Percentiles rank a stretch among this genome's conserved stretches.
Evolutionary conservation across 2,113 vertebrate species (phyloP).

Genomic region (Sinosuthora webbiana): DNA sequence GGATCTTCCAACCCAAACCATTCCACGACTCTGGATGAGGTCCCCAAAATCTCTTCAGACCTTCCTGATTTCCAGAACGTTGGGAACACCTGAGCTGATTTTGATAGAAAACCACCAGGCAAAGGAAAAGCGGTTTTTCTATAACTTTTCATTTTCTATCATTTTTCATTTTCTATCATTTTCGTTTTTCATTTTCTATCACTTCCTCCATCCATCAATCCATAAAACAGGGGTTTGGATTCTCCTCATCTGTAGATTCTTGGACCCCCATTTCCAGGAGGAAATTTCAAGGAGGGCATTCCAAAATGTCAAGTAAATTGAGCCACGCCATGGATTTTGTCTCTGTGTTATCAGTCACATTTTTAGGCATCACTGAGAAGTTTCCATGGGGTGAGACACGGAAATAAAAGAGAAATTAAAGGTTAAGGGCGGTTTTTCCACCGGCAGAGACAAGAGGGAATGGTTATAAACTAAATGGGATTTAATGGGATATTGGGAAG

Average conservation of each 20-base stretch:
- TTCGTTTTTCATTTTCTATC: rapidly evolving
- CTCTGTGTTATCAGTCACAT: rapidly evolving
- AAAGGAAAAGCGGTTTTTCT: background rate
- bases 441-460: no score
- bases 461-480: background rate
- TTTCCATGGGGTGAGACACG: background rate
- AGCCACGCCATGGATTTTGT: background rate
- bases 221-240: background rate
- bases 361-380: background rate
- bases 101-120: background rate
- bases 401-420: background rate
- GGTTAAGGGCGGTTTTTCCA: background rate
- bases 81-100: background rate
- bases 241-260: background rate
- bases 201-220: background rate
- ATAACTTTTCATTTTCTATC: rapidly evolving
- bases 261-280: background rate
- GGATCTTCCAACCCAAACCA: background rate
- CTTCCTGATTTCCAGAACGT: rapidly evolving
- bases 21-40: background rate
- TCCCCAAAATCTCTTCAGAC: background rate
- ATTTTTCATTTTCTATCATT: rapidly evolving
- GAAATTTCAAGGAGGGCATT: background rate
- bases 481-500: background rate
- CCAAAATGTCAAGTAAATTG: background rate